A percentile compares a stretch with the other conserved stretches of the same genome.
These are phyloP conservation scores for Strigamia maritima DNA, from an alignment of 2,888 invertebrate genomes.

Conservation along the genomic window DNA sequence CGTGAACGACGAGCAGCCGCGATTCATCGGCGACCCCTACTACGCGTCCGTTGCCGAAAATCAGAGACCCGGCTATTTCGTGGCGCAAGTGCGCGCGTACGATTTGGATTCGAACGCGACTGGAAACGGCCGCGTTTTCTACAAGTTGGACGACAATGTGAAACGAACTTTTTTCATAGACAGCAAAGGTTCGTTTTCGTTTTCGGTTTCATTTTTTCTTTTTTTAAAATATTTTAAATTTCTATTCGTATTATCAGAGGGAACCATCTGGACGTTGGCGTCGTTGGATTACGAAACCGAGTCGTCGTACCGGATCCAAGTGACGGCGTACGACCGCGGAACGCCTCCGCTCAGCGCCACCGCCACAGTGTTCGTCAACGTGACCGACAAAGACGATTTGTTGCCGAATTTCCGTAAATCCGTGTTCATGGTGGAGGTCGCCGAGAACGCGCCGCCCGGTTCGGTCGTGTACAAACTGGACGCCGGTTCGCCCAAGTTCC, in stretches of 20 bases:
- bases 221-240: background rate
- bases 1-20: constrained; percentile 77
- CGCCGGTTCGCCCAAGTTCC: constrained; percentile 48
- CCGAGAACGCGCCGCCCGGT: constrained; percentile 47
- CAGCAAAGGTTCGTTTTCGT: constrained; percentile 59
- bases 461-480: constrained; percentile 46
- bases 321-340: constrained; percentile 80
- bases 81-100: constrained; percentile 74
- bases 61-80: constrained; percentile 64
- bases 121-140: constrained; percentile 80
- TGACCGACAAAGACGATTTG: constrained; percentile 48
- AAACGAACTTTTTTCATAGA: constrained; percentile 68
- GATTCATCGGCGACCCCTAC: constrained; percentile 76
- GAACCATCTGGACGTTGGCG: constrained; percentile 70
- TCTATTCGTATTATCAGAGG: constrained; percentile 51
- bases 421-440: constrained; percentile 47
- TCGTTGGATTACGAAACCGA: constrained; percentile 69
- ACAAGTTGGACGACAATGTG: constrained; percentile 61
- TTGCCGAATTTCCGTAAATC: constrained; percentile 48
- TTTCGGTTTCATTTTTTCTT: background rate
- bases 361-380: constrained; percentile 56
- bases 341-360: constrained; percentile 77
- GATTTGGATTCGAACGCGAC: constrained; percentile 81
- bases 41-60: constrained; percentile 72
- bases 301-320: constrained; percentile 68